Evolutionary conservation across 2,888 invertebrate genomes (phyloP).

Genomic region (Leptinotarsa tumamoca): DNA sequence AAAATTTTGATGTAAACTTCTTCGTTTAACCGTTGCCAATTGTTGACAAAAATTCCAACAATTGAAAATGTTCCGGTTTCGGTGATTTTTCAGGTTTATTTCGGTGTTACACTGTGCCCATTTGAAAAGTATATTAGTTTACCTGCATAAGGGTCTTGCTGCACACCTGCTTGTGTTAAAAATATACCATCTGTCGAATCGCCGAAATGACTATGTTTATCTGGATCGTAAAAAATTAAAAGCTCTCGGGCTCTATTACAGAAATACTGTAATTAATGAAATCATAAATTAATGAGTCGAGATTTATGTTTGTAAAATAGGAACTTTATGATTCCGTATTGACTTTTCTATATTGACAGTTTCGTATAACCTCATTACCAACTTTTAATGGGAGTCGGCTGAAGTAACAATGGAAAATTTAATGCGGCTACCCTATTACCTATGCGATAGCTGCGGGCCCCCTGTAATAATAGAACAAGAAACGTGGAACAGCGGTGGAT

Average conservation of each 20-base stretch:
- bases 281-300: too few relatives aligned
- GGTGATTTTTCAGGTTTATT: too few relatives aligned
- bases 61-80: too few relatives aligned
- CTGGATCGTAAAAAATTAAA: background rate
- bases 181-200: constrained; percentile 1
- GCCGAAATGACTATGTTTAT: background rate
- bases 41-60: too few relatives aligned
- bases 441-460: constrained; percentile 4
- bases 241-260: too few relatives aligned
- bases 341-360: background rate
- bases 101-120: too few relatives aligned
- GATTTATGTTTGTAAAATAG: too few relatives aligned
- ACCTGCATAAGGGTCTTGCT: background rate
- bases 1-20: too few relatives aligned
- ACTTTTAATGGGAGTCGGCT: constrained; percentile 2
- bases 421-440: background rate
- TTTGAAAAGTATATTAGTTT: background rate
- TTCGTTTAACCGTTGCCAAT: too few relatives aligned
- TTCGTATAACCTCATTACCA: background rate
- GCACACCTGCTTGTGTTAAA: background rate
- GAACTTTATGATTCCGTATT: background rate
- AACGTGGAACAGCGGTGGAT: constrained; percentile 16
- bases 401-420: constrained; percentile 11
- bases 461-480: constrained; percentile 14
- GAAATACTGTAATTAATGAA: too few relatives aligned